Base-by-base conservation (phyloP, 1,140 invertebrate species). In the Drosophila sulfurigaster region DNA sequence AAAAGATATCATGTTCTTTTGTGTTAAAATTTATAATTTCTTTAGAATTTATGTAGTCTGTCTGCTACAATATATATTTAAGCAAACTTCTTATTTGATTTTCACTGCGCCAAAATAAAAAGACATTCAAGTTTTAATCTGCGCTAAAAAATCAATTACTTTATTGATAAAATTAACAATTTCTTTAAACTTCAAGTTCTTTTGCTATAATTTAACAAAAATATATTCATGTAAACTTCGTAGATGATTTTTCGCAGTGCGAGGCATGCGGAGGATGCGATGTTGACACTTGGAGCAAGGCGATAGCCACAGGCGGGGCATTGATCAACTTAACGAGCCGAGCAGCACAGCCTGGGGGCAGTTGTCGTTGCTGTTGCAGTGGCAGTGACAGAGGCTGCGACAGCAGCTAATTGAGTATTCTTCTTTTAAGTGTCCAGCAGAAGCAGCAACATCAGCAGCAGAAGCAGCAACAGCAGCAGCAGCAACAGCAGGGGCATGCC, bases 361-460 rank as follows among this genome's bases (percentile, higher is more conserved):
- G 51, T 32, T 32, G 30, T 0, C 5, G 5, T 32, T 32, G 38
- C 38, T 0, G 7, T 41, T 0, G 38, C 56, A 48, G 41, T 52
- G 52, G 30, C 52, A 56, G 30, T 43, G 56, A 41, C 56, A 46
- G 54, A 3, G 30, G 25, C 32, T 43, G 63, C 20, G 51, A 25
- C 41, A 45, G 51, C 51, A 82, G 81, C 80, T 88, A 88, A 88
- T 88, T 88, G 83, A 88, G 83, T 88, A 88, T 88, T 83, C 83
- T 78, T 68, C 78, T 70, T 64, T 88, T 79, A 88, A 88, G 85
- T 78, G 83, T 78, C 82, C 82, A 52, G 70, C 45, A 25, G 20
- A 25, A 25, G 3, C 51, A 65, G 38, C 35, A 38, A 43, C 62
- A 10, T 3, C 30, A 7, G 1, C 32, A 35, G 45, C 82, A 52